Percentiles rank a stretch among this genome's conserved stretches.
phyloP scores from a whole-genome alignment of 1,140 invertebrate species.

The Pseudomyrmex dendroicus region DNA sequence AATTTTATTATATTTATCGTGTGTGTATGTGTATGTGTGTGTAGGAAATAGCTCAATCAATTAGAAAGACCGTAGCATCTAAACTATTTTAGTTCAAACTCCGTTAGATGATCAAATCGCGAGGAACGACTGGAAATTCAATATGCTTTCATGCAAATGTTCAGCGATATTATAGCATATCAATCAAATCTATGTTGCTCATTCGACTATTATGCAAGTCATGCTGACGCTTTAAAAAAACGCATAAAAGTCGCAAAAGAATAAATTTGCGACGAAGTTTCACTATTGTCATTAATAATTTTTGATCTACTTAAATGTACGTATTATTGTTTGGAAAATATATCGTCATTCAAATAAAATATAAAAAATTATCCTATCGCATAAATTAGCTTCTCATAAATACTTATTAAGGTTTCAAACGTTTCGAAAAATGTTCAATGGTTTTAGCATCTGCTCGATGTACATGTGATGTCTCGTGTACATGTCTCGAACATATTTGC shows the following conservation, averaged over 20 bases:
- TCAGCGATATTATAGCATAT: too few species aligned
- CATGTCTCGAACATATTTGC: too few species aligned
- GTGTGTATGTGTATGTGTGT: conserved; percentile 56
- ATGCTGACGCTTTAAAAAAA: background rate
- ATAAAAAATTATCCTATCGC: too few species aligned
- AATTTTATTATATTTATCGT: conserved; percentile 51
- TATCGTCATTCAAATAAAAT: too few species aligned
- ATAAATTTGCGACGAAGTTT: background rate
- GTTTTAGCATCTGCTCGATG: too few species aligned
- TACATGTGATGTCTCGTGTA: too few species aligned
- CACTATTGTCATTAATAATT: background rate
- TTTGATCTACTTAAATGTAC: background rate
- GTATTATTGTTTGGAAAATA: too few species aligned
- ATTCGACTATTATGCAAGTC: conserved; percentile 13
- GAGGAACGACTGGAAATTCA: conserved; percentile 11
- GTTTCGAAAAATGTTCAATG: too few species aligned
- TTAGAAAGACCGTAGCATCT: conserved; percentile 58
- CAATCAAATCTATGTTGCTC: background rate
- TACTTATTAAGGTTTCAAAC: too few species aligned
- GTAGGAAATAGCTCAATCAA: conserved; percentile 63
- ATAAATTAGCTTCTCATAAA: too few species aligned
- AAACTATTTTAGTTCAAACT: conserved; percentile 48
- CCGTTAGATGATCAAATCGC: background rate
- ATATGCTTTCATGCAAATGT: conserved; percentile 27
- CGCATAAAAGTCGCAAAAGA: background rate